Percentiles rank a stretch among this genome's conserved stretches.
Evolutionary conservation across 1,140 invertebrate genomes (phyloP).

Genomic region (Tetramorium alpestre): DNA sequence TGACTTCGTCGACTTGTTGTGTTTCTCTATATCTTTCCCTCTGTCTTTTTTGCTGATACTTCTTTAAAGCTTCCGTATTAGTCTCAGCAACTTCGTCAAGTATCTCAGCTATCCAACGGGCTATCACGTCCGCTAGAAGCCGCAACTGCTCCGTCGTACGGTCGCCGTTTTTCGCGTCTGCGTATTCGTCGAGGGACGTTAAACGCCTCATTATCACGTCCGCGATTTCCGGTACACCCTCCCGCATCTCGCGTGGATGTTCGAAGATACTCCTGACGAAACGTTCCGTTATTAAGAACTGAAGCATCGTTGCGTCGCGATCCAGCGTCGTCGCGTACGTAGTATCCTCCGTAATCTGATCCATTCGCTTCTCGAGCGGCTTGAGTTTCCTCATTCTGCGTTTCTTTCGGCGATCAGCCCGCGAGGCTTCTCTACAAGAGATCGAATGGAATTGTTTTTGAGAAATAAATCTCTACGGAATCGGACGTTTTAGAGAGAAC

Average conservation of each 20-base stretch:
- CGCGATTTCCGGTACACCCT: conserved; percentile 79
- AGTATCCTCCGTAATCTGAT: background rate
- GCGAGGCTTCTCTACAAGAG: conserved; percentile 77
- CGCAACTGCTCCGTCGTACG: conserved; percentile 80
- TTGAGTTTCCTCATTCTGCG: conserved; percentile 51
- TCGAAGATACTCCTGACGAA: conserved; percentile 81
- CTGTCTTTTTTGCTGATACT: conserved; percentile 64
- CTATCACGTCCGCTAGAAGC: conserved; percentile 79
- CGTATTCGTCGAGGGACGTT: conserved; percentile 71
- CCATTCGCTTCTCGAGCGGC: background rate
- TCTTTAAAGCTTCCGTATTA: conserved; percentile 65
- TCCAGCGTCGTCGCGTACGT: conserved; percentile 46
- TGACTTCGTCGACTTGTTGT: too few relatives aligned
- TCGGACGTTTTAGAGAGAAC: too few relatives aligned
- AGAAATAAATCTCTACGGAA: too few relatives aligned
- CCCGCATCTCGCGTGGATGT: conserved; percentile 73
- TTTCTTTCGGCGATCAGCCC: conserved; percentile 63
- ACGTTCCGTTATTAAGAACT: conserved; percentile 78
- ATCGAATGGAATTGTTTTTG: background rate
- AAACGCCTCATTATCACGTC: conserved; percentile 78
- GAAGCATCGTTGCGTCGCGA: conserved; percentile 74
- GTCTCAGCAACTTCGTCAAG: conserved; percentile 75
- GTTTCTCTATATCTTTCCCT: conserved; percentile 32
- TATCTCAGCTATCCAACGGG: conserved; percentile 81
- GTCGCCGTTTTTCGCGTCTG: conserved; percentile 64